A percentile compares a stretch with the other conserved stretches of the same genome.
Conservation (phyloP, 2,888 invertebrate genomes). For the Cephus sareptanus region DNA sequence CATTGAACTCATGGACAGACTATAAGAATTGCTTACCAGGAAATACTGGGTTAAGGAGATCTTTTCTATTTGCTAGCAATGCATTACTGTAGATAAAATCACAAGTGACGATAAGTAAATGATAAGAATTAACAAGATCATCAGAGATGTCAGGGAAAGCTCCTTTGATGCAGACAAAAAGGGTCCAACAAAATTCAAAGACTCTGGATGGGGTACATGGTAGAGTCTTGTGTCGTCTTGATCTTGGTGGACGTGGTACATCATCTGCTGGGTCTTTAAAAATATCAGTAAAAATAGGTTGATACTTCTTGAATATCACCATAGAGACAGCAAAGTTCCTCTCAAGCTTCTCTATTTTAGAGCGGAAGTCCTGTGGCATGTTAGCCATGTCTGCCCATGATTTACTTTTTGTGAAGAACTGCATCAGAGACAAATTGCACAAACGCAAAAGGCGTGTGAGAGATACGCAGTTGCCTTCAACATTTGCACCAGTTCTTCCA, state of each 20-base stretch:
- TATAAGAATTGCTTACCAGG: constrained; percentile 69
- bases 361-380: constrained; percentile 83
- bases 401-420: constrained; percentile 94
- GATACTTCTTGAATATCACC: constrained; percentile 92
- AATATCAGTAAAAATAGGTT: constrained; percentile 87
- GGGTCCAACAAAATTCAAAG: constrained; percentile 94
- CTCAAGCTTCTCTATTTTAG: constrained; percentile 86
- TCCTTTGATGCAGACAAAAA: constrained; percentile 90
- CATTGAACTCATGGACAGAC: too few species aligned
- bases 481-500: constrained; percentile 75
- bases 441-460: constrained; percentile 88
- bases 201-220: constrained; percentile 86
- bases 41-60: constrained; percentile 87
- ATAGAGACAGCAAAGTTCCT: constrained; percentile 93
- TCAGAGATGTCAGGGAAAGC: constrained; percentile 88
- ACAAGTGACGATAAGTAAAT: constrained; percentile 88
- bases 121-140: constrained; percentile 94
- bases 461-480: constrained; percentile 92
- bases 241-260: constrained; percentile 69
- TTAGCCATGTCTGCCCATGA: constrained; percentile 96
- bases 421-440: constrained; percentile 91
- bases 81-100: constrained; percentile 93
- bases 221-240: constrained; percentile 75
- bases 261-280: constrained; percentile 80
- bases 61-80: constrained; percentile 80